These are phyloP conservation scores for Isichthys henryi DNA, from an alignment of 2,113 vertebrate genomes.

Conservation along the genomic window DNA sequence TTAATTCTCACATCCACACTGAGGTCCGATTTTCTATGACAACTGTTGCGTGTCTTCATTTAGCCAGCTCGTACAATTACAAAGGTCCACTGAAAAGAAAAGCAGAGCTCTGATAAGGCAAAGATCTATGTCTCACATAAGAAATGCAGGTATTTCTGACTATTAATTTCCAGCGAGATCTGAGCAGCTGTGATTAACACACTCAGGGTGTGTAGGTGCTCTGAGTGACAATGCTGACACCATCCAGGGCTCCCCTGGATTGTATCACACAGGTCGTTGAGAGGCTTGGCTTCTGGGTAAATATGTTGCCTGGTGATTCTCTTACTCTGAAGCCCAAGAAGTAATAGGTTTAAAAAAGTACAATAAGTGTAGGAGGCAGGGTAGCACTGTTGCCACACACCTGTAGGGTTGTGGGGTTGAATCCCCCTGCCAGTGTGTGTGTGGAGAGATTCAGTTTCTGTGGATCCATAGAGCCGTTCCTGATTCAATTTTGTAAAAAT, in stretches of 20 bases:
- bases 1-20: background rate
- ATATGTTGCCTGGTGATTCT: background rate
- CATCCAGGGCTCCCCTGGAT: too few species aligned
- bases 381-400: background rate
- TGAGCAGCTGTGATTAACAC: background rate
- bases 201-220: background rate
- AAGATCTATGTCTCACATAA: background rate
- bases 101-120: background rate
- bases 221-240: background rate
- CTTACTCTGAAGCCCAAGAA: background rate
- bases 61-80: background rate
- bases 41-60: background rate
- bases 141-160: background rate
- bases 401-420: too few species aligned
- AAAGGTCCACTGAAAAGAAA: background rate
- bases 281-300: background rate
- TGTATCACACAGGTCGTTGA: background rate
- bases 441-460: too few species aligned
- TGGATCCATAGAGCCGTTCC: too few species aligned
- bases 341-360: background rate
- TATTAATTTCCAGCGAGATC: background rate
- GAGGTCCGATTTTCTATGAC: background rate
- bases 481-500: too few species aligned
- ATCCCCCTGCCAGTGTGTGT: too few species aligned
- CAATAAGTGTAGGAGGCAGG: background rate